Conservation (phyloP, 2,888 invertebrate genomes). For the Eristalinus sepulchralis region DNA sequence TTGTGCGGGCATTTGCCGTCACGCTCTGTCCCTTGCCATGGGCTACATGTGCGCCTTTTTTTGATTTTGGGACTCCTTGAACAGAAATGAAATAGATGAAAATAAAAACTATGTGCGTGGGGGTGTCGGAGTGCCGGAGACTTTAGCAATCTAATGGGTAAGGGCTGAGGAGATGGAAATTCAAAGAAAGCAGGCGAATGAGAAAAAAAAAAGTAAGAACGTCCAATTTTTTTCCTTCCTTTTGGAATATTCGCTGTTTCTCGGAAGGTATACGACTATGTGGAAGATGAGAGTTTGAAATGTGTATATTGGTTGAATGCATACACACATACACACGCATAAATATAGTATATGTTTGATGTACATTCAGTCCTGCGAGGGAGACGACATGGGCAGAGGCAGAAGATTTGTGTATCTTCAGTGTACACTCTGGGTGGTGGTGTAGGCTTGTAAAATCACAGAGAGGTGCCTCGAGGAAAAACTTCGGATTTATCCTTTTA, state of each 20-base stretch:
- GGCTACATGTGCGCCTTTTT: conserved; percentile 28
- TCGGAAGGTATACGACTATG: conserved; percentile 61
- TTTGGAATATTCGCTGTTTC: conserved; percentile 44
- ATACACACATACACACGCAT: conserved; percentile 21
- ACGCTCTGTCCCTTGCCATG: conserved; percentile 2
- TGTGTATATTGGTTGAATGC: conserved; percentile 64
- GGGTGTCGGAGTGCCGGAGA: conserved; percentile 13
- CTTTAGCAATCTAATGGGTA: conserved; percentile 55
- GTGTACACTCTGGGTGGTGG: conserved; percentile 35
- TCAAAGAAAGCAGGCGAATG: conserved; percentile 54
- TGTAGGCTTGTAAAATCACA: conserved; percentile 68
- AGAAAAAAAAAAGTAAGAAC: conserved; percentile 47
- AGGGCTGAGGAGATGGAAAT: conserved; percentile 65
- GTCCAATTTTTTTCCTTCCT: conserved; percentile 35
- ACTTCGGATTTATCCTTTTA: conserved; percentile 69
- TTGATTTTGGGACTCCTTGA: conserved; percentile 70
- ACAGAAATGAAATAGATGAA: conserved; percentile 70
- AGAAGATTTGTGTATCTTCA: conserved; percentile 61
- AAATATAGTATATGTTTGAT: conserved; percentile 16
- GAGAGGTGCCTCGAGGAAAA: conserved; percentile 67
- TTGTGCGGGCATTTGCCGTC: conserved; percentile 5
- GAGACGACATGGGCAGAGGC: conserved; percentile 16
- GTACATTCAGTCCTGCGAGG: conserved; percentile 1
- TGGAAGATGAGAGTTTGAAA: conserved; percentile 67
- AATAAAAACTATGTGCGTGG: conserved; percentile 68